Evolutionary conservation across 2,888 invertebrate species (phyloP), one percentile per base, ranked within the genome.

Genomic region (Carpatolechia fugitivella): DNA sequence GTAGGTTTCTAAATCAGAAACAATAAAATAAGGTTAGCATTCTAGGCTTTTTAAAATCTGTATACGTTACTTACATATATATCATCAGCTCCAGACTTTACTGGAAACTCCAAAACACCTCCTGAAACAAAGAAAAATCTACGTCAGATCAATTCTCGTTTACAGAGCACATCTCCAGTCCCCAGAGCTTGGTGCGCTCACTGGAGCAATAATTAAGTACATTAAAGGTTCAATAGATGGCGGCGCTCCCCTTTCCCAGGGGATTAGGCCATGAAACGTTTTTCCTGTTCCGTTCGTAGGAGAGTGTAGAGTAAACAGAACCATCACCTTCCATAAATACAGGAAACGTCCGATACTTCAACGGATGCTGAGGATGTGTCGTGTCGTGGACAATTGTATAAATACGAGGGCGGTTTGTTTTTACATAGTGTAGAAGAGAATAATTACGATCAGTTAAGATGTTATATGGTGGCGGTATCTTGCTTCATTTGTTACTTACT

Each of bases 191-290:
- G 18, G 33, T 24, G 16, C 50, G 38, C 36, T 24, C 38, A 33
- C 20, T 38, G 50, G 49, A 55, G 44, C 55, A 50, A 50, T 55
- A 55, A 50, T 50, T 50, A 55, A 49, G 50, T 18, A 44, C 50
- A 55, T 55, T 50, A 55, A 47, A 46, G 50, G 54, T 54, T 49
- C 49, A 49, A 54, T 54, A 35, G 49, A 31, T 44, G 53, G 41
- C 49, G 31, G 49, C 48, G n/a, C 8, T 18, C 40, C 31, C 30
- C 14, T n/a, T 14, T 20, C 54, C 40, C 41, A 10, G 29, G 40
- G 33, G 54, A 49, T 40, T 36, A 41, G 50, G 50, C 49, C 38
- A 38, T 38, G 54, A 20, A 53, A 53, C 24, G 53, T 53, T 53
- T 53, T 53, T 29, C 53, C 47, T 35, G 31, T 31, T 47, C 30